Base-by-base conservation (phyloP, 2,113 vertebrate species). In the Myxocyprinus asiaticus region DNA sequence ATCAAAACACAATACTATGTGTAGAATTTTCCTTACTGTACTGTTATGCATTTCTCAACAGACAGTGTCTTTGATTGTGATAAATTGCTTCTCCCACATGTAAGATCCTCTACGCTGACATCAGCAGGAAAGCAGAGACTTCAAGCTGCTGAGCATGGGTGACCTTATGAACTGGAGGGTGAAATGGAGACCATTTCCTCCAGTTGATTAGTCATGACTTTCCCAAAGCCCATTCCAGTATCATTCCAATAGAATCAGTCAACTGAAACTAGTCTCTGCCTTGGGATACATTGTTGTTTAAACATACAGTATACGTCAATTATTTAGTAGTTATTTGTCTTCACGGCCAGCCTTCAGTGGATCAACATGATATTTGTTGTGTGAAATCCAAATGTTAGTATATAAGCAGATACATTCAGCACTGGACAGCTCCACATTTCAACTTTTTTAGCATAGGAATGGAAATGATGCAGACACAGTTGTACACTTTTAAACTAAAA, bases 401-500 rank as follows among this genome's bases (percentile, higher is more conserved):
- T 56, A 44, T n/a, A 70, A 56, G 0, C 4, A 53, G 12, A 33
- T 11, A 2, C 22, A 7, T 79, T 79, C 77, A 80, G 77, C 77
- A 80, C 82, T 71, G 81, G 81, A 83, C 71, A 83, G 77, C 77
- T 76, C 77, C 77, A 43, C n/a, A 6, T 72, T 33, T 22, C 48
- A 62, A 42, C 42, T 59, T 65, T 59, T 51, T 53, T 47, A 5
- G 9, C 55, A n/a, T 50, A 56, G 51, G 51, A 12, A 45, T 8
- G 11, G 12, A 63, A 42, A 72, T 72, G 4, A 56, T 45, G 55
- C n/a, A 56, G 8, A 58, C 9, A 58, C 15, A n/a, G 51, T 33
- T 51, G 9, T 51, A 7, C 47, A 68, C 9, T 22, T 12, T 2
- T 7, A 3, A 15, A n/a, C 12, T n/a, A 51, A 53, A 10, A 9